Conservation (phyloP, 2,113 vertebrate species). For the Oceanites oceanicus region DNA sequence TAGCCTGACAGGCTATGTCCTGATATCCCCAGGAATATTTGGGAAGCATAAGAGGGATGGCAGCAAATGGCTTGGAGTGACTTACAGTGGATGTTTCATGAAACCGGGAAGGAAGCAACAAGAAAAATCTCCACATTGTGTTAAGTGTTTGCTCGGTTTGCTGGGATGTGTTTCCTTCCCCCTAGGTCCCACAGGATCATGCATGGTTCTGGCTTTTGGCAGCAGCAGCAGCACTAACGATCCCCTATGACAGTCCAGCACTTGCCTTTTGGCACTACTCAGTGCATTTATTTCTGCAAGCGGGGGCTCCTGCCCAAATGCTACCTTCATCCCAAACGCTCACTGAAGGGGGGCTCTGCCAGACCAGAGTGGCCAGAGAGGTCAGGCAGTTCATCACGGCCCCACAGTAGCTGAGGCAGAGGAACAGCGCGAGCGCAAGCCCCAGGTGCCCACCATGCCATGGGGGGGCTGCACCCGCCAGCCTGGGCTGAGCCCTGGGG, state of each 20-base stretch:
- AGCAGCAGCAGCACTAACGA: not conserved
- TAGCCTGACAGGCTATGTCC: not conserved
- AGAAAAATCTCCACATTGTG: not conserved
- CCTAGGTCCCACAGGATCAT: accelerated
- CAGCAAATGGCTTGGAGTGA: not conserved
- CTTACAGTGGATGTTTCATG: not conserved
- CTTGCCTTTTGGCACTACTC: not conserved
- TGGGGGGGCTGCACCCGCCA: not conserved
- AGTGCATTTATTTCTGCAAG: not conserved
- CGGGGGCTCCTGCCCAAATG: accelerated
- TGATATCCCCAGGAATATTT: not conserved
- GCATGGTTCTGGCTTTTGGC: not conserved
- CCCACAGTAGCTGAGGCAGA: not conserved
- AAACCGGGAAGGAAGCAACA: not conserved
- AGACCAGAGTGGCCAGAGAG: not conserved
- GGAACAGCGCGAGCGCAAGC: accelerated
- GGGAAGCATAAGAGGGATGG: not conserved
- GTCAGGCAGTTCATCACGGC: accelerated
- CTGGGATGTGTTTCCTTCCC: accelerated
- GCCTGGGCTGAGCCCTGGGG: not conserved
- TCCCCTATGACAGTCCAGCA: accelerated
- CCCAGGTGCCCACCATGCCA: not conserved
- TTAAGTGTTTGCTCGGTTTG: not conserved
- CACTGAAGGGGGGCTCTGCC: accelerated
- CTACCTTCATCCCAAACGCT: not conserved